Base-by-base conservation (phyloP, 2,113 vertebrate species). In the Tiliqua scincoides region DNA sequence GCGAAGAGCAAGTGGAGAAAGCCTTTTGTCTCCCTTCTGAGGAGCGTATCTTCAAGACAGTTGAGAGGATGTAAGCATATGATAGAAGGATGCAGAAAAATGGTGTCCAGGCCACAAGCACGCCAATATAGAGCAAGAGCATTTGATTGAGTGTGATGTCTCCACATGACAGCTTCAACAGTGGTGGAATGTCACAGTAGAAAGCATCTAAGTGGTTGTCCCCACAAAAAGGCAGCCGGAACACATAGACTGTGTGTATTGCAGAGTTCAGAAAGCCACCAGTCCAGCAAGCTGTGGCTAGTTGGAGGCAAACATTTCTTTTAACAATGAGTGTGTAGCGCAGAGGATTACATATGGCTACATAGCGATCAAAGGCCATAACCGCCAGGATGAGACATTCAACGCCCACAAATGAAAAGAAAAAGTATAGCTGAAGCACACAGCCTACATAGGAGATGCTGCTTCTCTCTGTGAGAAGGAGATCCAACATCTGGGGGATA, bases 121-220 rank as follows among this genome's bases (percentile, higher is more conserved):
- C 12, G 1, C 87, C 88, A 18, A 91, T 89, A n/a, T 75, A 83
- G 6, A 94, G 43, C 0, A 92, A 80, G 25, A 93, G 48, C 2
- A 68, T 75, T 61, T 93, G 89, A 25, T 90, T 92, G 48, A 91
- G 30, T 0, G 68, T 83, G 1, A 88, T 93, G 11, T 91, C 89
- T 61, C 85, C 91, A 87, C 94, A 95, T 23, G 90, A 94, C 27
- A 95, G 88, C 35, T 91, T 91, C 43, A 95, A 87, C 32, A 95
- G 10, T 32, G 92, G 90, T 30, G 88, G 85, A 25, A 95, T 93
- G 88, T 95, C 91, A 91, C 94, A 95, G 52, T 93, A 95, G 65
- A 95, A 94, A 20, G 94, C 91, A 15, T 92, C 85, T 1, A 95
- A 70, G 70, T 52, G 70, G 23, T 88, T 91, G 32, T 89, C 17